Evolutionary conservation across 2,888 invertebrate genomes (phyloP), one percentile per base, ranked within the genome.

Genomic region (Zygothrica quintamaculata): DNA sequence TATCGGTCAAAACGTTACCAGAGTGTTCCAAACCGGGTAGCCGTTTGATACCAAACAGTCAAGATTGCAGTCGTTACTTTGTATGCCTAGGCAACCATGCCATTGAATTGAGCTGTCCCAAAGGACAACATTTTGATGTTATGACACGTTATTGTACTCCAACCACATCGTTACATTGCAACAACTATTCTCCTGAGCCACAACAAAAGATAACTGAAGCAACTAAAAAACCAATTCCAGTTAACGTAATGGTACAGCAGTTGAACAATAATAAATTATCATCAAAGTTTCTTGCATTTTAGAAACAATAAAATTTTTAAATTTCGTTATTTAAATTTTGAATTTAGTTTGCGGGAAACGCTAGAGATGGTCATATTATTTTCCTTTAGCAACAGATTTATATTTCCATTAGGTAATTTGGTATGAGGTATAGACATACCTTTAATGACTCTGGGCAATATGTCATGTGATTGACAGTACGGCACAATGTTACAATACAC

Each of bases 381-480:
- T n/a, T n/a, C n/a, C n/a, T n/a, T n/a, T n/a, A n/a, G n/a, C n/a
- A 31, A 7, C 31, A 5, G 9, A 31, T 31, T 7, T 31, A 31
- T 31, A 7, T 9, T 31, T 3, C 6, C 2, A 1, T n/a, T 31
- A 9, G 22, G 8, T 37, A 25, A 6, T 4, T 33, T 7, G 6
- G 34, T 7, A 29, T 7, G 0, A 33, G 9, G 3, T 0, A 5
- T 11, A 26, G 15, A 55, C 86, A 67, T 70, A 91, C 90, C 93
- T 95, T 96, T 96, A 97, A 98, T 84, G 97, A 95, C 66, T 93
- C 92, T 86, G 94, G 93, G 89, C 95, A 96, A 91, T 97, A 96
- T 50, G 92, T 93, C 87, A 95, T 95, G 70, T 94, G 92, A 92
- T 96, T 97, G 55, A 98, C 97, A 71, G 97, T 95, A 71, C 96